Evolutionary conservation across 2,113 vertebrate species (phyloP), one percentile per base, ranked within the genome.

Genomic region (Oplegnathus fasciatus): DNA sequence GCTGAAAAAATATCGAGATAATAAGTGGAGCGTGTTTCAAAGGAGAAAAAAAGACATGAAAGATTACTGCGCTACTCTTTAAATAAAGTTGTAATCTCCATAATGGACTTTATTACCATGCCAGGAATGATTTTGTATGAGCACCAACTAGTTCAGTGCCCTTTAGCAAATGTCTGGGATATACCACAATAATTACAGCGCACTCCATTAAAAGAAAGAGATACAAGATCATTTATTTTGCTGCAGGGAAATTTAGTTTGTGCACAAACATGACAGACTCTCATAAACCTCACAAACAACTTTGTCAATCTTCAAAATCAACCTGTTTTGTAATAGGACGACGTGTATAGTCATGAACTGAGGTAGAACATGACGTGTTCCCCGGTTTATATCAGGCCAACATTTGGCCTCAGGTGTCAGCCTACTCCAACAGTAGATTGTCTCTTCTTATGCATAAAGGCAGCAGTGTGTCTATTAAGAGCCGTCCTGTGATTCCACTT

Each of bases 281-380:
- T 20, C 24, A 82, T 9, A 22, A 64, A 44, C 18, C 18, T 52
- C n/a, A 46, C 20, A 84, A 57, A 79, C 30, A 78, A 2, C 48
- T 14, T 64, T 84, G 46, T 44, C 52, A 80, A 0, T n/a, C 9
- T 15, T 78, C n/a, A 22, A 13, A 52, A 75, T 69, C 5, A 54
- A 15, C 32, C 66, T 79, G 71, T 67, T 14, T 22, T 64, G 30
- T 34, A 58, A 46, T 20, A 26, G 24, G 30, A 9, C 48, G 60
- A 54, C 83, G 81, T 85, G 80, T 88, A 57, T 20, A 44, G 78
- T 89, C 87, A 86, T 87, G 86, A 88, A 54, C 54, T 48, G 28
- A 72, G 42, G 34, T 6, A 57, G 37, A 82, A 78, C 37, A 64
- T 10, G 22, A n/a, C 2, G 14, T 55, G 40, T 26, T 73, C 20